Evolutionary conservation across 1,140 invertebrate species (phyloP), one percentile per base, ranked within the genome.

Genomic region (Heterodera carotae): DNA sequence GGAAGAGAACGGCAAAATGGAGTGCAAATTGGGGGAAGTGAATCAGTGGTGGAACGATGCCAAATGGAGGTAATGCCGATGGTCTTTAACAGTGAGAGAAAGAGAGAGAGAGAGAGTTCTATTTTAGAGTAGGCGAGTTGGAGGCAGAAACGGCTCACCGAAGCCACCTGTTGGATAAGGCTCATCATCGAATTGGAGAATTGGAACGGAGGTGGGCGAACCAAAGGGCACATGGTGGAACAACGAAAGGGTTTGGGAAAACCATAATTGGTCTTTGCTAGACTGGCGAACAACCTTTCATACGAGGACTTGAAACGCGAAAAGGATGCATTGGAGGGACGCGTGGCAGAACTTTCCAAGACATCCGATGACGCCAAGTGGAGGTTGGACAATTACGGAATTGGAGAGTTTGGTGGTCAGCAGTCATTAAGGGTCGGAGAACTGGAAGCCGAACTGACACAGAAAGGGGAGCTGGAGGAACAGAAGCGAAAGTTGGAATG

Each of bases 21-120:
- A 78, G 12, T 77, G 75, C 75, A 72, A 56, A 72, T 33, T 77
- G 22, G 81, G 81, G 6, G 81, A 83, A 53, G 62, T 82, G 53
- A 71, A 60, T 8, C 81, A 83, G 64, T 82, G 71, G 60, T 83
- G 81, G 81, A 83, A 83, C 69, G 81, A 83, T 39, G 81, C 81
- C 8, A 83, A 83, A 31, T 83, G 81, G 81, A 83, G 82, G 81
- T 80, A 18, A 15, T 29, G 64, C n/a, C 25, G 22, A 22, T 27
- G 31, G 36, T 22, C 31, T 8, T 33, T n/a, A 18, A 43, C 33
- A n/a, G n/a, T n/a, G n/a, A n/a, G n/a, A n/a, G n/a, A n/a, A n/a
- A n/a, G n/a, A n/a, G n/a, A n/a, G n/a, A n/a, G n/a, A n/a, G n/a
- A n/a, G n/a, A n/a, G n/a, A n/a, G n/a, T n/a, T n/a, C n/a, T n/a